Evolutionary conservation across 2,888 invertebrate species (phyloP), one percentile per base, ranked within the genome.

Genomic region (Lasioglossum morio): DNA sequence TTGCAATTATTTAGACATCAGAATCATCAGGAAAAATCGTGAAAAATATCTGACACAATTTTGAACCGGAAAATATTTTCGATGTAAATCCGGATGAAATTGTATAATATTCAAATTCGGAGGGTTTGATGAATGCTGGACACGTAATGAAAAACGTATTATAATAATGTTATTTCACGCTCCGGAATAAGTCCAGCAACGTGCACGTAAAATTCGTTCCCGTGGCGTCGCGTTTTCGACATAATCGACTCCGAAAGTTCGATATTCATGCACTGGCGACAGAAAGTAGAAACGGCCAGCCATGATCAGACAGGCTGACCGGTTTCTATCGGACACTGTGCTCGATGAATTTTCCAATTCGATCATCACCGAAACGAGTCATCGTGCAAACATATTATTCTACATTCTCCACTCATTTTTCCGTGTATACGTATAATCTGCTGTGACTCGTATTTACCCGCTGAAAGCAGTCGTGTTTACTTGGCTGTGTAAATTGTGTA

Each of bases 231-330:
- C 63, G 16, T 63, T 27, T 63, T 16, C 27, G 63, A 63, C 63
- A 63, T 63, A 63, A 63, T 63, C 63, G 63, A 63, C 63, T 63
- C 16, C 16, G 63, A 30, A 63, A 63, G 63, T 63, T 63, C 63
- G 63, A 63, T 63, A 63, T 63, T 63, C 63, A 30, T 30, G 63
- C 63, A 66, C 57, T 14, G 63, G 63, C 30, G 63, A 63, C 63
- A 63, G 63, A 30, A 63, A 63, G 63, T 63, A 63, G 63, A 63
- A 63, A 63, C 16, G 16, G 63, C 7, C 14, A 63, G 63, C 63
- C 63, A 63, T 63, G 30, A 63, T 63, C 63, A 63, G 63, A 30
- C 63, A 30, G 27, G 27, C 63, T 63, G 63, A 30, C 63, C 30
- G 16, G 63, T 63, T 63, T 63, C 63, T 63, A 30, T 63, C 30